Base-by-base conservation (phyloP, 2,797 vertebrate species). In the Myiothlypis coronata region DNA sequence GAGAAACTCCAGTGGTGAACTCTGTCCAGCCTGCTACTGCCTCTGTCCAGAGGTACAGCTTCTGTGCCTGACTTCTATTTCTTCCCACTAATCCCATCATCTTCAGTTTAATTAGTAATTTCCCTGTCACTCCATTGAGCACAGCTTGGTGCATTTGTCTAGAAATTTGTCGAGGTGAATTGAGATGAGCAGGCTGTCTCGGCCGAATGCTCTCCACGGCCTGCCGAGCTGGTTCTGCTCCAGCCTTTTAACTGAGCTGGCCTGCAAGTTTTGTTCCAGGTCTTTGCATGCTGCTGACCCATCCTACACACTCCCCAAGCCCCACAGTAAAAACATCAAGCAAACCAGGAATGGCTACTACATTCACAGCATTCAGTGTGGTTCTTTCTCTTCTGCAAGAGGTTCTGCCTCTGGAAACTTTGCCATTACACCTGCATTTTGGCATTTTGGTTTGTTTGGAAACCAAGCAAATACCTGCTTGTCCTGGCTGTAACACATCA, bases 71-170 rank as follows among this genome's bases (percentile, higher is more conserved):
- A 28, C 52, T 88, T 59, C 65, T 91, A 18, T 94, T 94, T 88
- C 80, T 91, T 94, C 67, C 63, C 63, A 28, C 76, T 94, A 93
- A 91, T 94, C 92, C 90, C 79, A 14, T 86, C 80, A 83, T 75
- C 85, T 94, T 91, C 80, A 88, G 90, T 93, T 94, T 96, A 94
- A 85, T 96, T 95, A 94, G 86, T 69, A 82, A 90, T 93, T 81
- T 90, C 28, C 67, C 83, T 41, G 43, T 59, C 89, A 91, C 74
- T 81, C 59, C 83, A 72, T 15, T 86, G 83, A 94, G 91, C 91
- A 91, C 91, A 95, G 91, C 90, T 96, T 93, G 90, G 83, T 9
- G 65, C 80, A 76, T 91, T 96, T 94, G 80, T 94, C 84, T 88
- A 55, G 87, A 95, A 93, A 81, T 93, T 85, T 91, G 93, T 86